Evolutionary conservation across 64 coral and sea anemone species (phyloP).

Genomic region (Actinia tenebrosa): DNA sequence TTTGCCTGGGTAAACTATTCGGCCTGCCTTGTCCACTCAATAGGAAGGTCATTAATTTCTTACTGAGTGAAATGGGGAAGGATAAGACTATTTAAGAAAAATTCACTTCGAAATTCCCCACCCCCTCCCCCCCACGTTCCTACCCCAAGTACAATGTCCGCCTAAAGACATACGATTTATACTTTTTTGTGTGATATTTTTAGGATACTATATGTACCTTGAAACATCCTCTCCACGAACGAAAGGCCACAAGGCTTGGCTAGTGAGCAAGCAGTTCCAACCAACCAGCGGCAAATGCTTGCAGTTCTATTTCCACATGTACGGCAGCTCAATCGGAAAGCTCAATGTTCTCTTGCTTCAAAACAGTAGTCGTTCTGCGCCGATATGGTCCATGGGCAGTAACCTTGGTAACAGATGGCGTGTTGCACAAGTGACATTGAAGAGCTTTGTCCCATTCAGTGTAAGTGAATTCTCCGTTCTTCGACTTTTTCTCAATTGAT

Average conservation of each 20-base stretch:
- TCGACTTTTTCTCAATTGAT: too few species aligned
- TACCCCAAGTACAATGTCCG: too few species aligned
- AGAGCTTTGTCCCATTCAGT: conserved; percentile 64
- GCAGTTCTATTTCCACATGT: conserved; percentile 99
- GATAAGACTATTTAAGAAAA: too few species aligned
- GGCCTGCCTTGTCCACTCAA: too few species aligned
- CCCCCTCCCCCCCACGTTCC: too few species aligned
- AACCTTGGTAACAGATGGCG: conserved; percentile 91
- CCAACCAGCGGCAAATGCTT: conserved; percentile 89
- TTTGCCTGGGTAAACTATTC: too few species aligned
- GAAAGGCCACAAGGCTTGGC: conserved; percentile 96
- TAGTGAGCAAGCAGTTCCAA: conserved; percentile 71
- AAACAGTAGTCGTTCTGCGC: conserved; percentile 68
- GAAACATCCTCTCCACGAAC: conserved; percentile 81
- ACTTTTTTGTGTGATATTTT: not conserved
- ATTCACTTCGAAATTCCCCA: too few species aligned
- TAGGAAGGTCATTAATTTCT: too few species aligned
- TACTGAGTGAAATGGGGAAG: too few species aligned
- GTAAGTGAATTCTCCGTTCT: conserved; percentile 41
- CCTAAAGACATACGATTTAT: too few species aligned
- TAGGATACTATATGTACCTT: conserved; percentile 96
- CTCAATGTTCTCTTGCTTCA: conserved; percentile 88
- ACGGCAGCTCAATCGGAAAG: conserved; percentile 65
- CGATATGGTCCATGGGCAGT: conserved; percentile 76
- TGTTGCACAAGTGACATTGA: conserved; percentile 81